phyloP scores from a whole-genome alignment of 2,113 vertebrate genomes.

The Piprites chloris region DNA sequence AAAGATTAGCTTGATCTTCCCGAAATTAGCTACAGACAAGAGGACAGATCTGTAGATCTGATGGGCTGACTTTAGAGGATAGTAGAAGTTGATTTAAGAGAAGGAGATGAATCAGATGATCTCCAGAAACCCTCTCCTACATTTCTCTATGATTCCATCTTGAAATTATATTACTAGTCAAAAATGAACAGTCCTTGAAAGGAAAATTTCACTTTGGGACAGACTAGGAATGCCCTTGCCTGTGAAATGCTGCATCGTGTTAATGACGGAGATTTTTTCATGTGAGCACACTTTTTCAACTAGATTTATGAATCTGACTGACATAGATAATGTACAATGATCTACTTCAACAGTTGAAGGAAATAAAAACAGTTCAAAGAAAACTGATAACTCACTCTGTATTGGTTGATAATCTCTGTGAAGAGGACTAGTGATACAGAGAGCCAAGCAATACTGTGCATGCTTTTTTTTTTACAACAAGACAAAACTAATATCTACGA shows the following conservation, averaged over 20 bases:
- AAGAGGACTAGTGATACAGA: neutral
- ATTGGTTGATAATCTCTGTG: neutral
- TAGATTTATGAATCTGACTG: neutral
- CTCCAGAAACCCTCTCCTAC: neutral
- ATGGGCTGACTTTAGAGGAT: neutral
- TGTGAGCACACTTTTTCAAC: neutral
- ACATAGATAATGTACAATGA: neutral
- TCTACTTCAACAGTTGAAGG: neutral
- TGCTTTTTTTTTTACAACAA: neutral
- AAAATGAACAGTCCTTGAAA: neutral
- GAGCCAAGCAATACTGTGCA: neutral
- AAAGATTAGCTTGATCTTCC: neutral
- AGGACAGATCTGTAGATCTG: neutral
- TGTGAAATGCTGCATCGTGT: neutral
- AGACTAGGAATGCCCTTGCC: neutral
- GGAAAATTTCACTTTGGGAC: neutral
- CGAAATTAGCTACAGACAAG: neutral
- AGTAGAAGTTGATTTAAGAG: neutral
- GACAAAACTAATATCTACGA: neutral
- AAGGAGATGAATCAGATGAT: neutral
- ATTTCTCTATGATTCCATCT: neutral
- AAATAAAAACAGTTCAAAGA: neutral
- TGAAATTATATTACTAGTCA: neutral
- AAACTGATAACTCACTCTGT: neutral
- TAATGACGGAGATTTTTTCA: neutral